Percentiles rank a stretch among this genome's conserved stretches.
These are phyloP conservation scores for Mimachlamys varia DNA, from an alignment of 2,888 invertebrate species.

Conservation along the genomic window DNA sequence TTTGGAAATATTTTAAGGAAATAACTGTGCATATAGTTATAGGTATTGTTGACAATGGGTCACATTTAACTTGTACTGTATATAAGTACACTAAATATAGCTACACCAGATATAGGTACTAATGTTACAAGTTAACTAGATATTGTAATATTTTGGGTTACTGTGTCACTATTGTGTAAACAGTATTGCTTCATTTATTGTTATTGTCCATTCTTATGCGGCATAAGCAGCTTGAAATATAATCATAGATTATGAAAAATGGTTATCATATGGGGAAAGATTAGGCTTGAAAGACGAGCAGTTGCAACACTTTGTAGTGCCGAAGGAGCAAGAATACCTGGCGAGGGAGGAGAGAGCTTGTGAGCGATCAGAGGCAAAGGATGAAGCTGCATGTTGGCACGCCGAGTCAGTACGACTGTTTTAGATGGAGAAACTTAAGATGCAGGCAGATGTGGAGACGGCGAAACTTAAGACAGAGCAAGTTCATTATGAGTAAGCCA, in stretches of 20 bases:
- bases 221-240: background rate
- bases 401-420: background rate
- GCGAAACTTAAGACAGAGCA: background rate
- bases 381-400: background rate
- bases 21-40: no score
- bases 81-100: no score
- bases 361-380: background rate
- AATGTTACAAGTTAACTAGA: background rate
- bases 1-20: no score
- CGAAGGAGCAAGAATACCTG: background rate
- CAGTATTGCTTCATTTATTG: background rate
- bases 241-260: constrained; percentile 37
- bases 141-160: background rate
- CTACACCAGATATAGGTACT: no score
- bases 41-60: no score
- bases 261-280: background rate
- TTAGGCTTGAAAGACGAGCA: constrained; percentile 13
- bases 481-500: background rate
- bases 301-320: constrained; percentile 4
- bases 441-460: background rate
- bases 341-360: background rate
- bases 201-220: background rate
- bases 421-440: background rate
- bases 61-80: no score
- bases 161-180: background rate